Evolutionary conservation across 2,888 invertebrate species (phyloP).

Genomic region (Cantharis nigra): DNA sequence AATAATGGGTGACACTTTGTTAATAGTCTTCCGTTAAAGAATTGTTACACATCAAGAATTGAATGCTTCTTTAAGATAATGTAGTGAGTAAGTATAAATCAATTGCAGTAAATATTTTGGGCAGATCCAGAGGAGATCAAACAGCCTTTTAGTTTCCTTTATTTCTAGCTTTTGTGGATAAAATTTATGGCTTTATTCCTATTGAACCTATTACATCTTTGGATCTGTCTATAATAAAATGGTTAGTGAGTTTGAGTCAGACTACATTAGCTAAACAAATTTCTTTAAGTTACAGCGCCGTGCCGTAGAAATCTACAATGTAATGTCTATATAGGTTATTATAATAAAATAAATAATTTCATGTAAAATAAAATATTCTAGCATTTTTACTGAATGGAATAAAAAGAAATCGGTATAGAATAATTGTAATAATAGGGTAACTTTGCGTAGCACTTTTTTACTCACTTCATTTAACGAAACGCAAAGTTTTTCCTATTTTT

Average conservation of each 20-base stretch:
- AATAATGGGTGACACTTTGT: conserved; percentile 1
- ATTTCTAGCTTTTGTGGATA: neutral
- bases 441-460: too few species aligned
- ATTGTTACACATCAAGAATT: neutral
- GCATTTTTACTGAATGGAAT: too few species aligned
- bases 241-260: conserved; percentile 2
- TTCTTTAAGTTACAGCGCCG: neutral
- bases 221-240: neutral
- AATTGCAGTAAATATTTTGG: neutral
- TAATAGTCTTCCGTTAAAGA: conserved; percentile 2
- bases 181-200: neutral
- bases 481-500: neutral
- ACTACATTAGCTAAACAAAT: neutral
- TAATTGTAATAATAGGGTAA: too few species aligned
- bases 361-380: too few species aligned
- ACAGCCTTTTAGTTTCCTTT: neutral
- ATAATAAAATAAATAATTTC: too few species aligned
- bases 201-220: neutral
- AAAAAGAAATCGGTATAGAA: too few species aligned
- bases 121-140: neutral
- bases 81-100: neutral
- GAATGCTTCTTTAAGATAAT: neutral
- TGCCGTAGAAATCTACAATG: too few species aligned
- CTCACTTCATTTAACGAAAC: neutral
- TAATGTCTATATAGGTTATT: too few species aligned